Percentiles rank a stretch among this genome's conserved stretches.
Conservation (phyloP, 2,888 invertebrate genomes). For the Drosophila paramelanica region DNA sequence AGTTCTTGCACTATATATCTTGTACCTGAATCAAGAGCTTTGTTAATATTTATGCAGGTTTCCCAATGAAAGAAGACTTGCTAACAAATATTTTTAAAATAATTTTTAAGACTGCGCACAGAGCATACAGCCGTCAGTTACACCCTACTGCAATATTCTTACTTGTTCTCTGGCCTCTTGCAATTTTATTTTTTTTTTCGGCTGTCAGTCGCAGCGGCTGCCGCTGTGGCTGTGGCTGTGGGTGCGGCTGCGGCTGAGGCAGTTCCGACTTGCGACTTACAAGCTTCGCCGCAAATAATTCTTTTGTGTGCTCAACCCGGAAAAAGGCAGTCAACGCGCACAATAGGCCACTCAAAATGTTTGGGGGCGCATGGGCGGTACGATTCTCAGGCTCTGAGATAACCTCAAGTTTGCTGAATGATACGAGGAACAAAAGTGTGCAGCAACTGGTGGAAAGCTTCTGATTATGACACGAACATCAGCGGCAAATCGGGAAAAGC, state of each 20-base stretch:
- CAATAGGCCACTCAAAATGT: constrained; percentile 32
- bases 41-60: too few species aligned
- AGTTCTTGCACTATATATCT: too few species aligned
- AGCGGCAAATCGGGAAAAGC: not conserved
- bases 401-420: not conserved
- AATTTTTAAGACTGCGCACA: not conserved
- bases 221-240: constrained; percentile 2
- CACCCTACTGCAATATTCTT: not conserved
- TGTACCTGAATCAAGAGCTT: too few species aligned
- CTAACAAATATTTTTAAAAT: too few species aligned
- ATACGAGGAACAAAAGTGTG: not conserved
- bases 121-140: not conserved
- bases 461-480: not conserved
- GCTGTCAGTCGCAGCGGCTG: constrained; percentile 41
- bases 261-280: constrained; percentile 45
- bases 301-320: constrained; percentile 32
- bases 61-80: too few species aligned
- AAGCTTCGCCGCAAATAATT: constrained; percentile 51
- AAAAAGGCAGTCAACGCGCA: constrained; percentile 32
- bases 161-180: not conserved
- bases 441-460: constrained; percentile 9
- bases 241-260: constrained; percentile 20
- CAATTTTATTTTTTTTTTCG: constrained; percentile 6
- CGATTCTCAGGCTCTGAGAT: not conserved
- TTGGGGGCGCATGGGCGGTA: not conserved